A percentile compares a stretch with the other conserved stretches of the same genome.
These are phyloP conservation scores for Eupsittula cactorum DNA, from an alignment of 2,113 vertebrate species.

Conservation along the genomic window DNA sequence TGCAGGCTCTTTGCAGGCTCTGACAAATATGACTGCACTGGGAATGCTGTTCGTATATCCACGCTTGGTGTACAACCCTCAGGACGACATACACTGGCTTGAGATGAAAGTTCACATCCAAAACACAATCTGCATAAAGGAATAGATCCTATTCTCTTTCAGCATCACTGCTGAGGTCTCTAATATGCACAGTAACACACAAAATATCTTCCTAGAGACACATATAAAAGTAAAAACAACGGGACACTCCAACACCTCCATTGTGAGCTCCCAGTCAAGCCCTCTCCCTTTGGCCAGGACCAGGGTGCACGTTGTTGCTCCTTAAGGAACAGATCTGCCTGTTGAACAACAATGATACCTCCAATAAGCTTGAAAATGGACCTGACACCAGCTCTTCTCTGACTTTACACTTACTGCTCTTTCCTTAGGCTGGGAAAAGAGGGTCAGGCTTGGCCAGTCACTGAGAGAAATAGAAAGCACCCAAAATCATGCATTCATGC, in stretches of 20 bases:
- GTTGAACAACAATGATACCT: not conserved
- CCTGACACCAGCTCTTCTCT: not conserved
- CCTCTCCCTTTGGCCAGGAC: not conserved
- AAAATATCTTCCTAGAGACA: not conserved
- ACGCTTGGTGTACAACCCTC: not conserved
- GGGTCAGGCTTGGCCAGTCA: not conserved
- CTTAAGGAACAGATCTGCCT: not conserved
- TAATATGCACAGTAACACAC: not conserved
- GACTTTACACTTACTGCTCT: not conserved
- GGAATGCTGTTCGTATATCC: constrained; percentile 1
- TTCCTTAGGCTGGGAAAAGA: not conserved
- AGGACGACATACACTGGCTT: not conserved
- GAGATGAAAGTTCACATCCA: not conserved
- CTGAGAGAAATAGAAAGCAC: not conserved
- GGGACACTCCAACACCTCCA: not conserved
- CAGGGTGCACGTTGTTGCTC: not conserved
- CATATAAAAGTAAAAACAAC: not conserved
- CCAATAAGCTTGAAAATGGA: not conserved
- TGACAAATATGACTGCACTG: constrained; percentile 22
- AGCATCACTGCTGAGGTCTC: not conserved
- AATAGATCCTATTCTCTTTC: not conserved
- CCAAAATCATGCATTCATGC: not conserved
- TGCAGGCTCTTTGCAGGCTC: constrained; percentile 48
- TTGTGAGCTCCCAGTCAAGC: not conserved
- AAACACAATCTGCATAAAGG: not conserved